These are phyloP conservation scores for Alauda arvensis DNA, from an alignment of 2,797 vertebrate species.

Conservation along the genomic window DNA sequence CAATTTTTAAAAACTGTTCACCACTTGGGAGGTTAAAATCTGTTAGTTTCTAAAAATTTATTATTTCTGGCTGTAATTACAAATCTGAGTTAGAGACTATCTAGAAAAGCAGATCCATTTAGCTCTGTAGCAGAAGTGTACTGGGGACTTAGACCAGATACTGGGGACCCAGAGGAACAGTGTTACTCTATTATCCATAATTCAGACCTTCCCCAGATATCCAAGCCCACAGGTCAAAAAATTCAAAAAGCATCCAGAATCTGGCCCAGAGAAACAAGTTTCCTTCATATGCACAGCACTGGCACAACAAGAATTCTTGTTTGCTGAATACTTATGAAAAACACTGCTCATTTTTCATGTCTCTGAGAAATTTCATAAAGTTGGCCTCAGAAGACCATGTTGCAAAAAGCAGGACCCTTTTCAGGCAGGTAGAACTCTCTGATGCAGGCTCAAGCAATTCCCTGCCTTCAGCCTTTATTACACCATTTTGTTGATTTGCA, in stretches of 20 bases:
- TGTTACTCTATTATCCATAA: rapidly evolving
- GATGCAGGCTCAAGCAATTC: not conserved
- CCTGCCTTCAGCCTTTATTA: not conserved
- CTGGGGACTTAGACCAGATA: not conserved
- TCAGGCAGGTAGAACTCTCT: not conserved
- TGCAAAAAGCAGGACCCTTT: not conserved
- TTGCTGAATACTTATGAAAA: not conserved
- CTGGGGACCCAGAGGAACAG: not conserved
- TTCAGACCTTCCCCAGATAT: not conserved
- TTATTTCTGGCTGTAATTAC: not conserved
- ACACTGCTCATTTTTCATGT: not conserved
- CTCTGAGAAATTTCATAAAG: not conserved
- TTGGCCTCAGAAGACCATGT: not conserved
- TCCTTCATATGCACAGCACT: not conserved
- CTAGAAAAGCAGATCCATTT: not conserved
- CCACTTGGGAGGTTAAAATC: not conserved
- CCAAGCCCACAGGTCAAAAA: not conserved
- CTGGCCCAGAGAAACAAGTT: not conserved
- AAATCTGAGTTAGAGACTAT: not conserved
- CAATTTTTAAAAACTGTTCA: not conserved
- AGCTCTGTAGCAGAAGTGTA: not conserved
- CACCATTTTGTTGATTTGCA: not conserved
- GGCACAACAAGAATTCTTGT: not conserved
- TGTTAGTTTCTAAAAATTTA: not conserved
- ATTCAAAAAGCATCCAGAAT: not conserved